Percentiles rank a stretch among this genome's conserved stretches.
These are phyloP conservation scores for Tyto alba DNA, from an alignment of 2,113 vertebrate species.

Conservation along the genomic window DNA sequence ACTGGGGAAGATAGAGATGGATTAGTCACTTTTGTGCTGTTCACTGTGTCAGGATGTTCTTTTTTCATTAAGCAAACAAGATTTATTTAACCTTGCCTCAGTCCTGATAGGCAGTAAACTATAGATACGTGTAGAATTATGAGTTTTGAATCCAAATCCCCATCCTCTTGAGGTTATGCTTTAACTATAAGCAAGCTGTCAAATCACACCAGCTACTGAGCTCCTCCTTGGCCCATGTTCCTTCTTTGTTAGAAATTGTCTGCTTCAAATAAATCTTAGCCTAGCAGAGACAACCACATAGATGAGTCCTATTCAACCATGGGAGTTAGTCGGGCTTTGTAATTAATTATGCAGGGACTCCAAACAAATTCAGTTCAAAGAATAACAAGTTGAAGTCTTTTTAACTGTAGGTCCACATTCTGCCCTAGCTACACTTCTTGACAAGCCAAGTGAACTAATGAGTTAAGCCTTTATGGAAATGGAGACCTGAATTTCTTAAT, in stretches of 20 bases:
- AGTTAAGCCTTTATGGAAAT: neutral
- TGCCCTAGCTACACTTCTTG: neutral
- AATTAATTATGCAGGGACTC: neutral
- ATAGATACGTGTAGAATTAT: neutral
- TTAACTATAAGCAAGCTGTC: neutral
- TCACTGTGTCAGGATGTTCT: constrained; percentile 23
- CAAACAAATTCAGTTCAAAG: neutral
- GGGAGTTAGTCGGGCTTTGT: neutral
- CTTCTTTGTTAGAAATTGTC: neutral
- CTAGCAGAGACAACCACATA: neutral
- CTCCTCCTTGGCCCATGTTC: neutral
- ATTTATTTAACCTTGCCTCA: neutral
- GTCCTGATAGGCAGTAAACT: constrained; percentile 2
- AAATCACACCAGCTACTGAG: neutral
- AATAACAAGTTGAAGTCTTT: neutral
- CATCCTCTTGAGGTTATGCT: neutral
- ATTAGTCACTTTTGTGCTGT: constrained; percentile 54
- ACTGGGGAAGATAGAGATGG: neutral
- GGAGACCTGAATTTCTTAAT: neutral
- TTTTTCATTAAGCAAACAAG: constrained; percentile 39
- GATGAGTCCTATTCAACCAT: neutral
- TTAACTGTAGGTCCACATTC: neutral
- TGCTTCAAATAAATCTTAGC: neutral
- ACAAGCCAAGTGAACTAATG: neutral
- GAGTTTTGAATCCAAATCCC: neutral